Evolutionary conservation across 2,113 vertebrate genomes (phyloP).

Genomic region (Sprattus sprattus): DNA sequence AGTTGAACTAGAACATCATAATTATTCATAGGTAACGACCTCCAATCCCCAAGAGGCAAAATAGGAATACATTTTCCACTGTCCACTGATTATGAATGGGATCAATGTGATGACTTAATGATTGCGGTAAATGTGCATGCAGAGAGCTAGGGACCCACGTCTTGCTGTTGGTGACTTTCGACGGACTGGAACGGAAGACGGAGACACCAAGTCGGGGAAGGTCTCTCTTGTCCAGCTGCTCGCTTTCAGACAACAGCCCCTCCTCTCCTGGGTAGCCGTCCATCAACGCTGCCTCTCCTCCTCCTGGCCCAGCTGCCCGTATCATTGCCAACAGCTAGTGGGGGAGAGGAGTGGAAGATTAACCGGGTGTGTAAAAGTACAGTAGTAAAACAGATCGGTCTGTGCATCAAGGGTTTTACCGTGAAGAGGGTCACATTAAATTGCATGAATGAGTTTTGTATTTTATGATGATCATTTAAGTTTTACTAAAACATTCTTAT

Average conservation of each 20-base stretch:
- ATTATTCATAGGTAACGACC: not conserved
- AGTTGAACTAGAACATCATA: too few relatives aligned
- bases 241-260: not conserved
- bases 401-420: not conserved
- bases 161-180: not conserved
- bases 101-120: not conserved
- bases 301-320: not conserved
- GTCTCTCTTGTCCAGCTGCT: not conserved
- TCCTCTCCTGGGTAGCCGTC: not conserved
- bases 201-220: not conserved
- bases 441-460: not conserved
- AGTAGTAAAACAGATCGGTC: not conserved
- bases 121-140: not conserved
- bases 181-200: not conserved
- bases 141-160: not conserved
- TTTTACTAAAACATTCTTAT: not conserved
- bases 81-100: not conserved
- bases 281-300: not conserved
- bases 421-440: not conserved
- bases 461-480: not conserved
- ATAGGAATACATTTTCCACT: not conserved
- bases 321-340: not conserved
- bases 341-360: not conserved
- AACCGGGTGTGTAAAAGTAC: not conserved
- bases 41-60: not conserved